Evolutionary conservation across 2,113 vertebrate genomes (phyloP).

Genomic region (human): DNA sequence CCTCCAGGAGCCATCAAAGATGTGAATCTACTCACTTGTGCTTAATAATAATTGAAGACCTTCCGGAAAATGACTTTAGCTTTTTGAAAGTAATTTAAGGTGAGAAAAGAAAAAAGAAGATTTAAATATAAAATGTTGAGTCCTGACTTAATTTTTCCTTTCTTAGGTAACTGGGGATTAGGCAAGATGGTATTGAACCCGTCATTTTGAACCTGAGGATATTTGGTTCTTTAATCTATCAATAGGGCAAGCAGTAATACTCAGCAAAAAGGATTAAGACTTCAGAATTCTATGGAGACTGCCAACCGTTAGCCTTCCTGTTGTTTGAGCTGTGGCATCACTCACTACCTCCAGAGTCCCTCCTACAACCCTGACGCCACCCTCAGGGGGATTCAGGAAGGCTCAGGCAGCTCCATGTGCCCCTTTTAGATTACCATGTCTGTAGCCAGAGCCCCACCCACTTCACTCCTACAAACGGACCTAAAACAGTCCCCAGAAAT

Average conservation of each 20-base stretch:
- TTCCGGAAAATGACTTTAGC: slow-evolving; percentile 17
- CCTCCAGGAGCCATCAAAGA: background rate
- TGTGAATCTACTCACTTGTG: background rate
- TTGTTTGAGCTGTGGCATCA: background rate
- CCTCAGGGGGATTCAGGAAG: background rate
- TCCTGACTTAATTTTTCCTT: background rate
- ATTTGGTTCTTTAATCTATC: background rate
- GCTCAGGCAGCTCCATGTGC: rapidly evolving
- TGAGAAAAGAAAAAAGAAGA: background rate
- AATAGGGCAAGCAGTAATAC: background rate
- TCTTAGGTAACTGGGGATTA: background rate
- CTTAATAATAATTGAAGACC: slow-evolving; percentile 39
- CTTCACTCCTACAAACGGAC: background rate
- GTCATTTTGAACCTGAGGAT: background rate
- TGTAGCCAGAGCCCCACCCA: background rate
- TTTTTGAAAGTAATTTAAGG: slow-evolving; percentile 28
- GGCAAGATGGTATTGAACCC: background rate
- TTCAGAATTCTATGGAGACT: background rate
- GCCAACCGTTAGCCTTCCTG: too few relatives aligned
- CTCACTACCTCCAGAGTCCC: background rate
- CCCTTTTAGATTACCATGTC: background rate
- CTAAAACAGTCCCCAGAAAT: background rate
- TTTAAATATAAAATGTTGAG: background rate
- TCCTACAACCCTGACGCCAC: too few relatives aligned
- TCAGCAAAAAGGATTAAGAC: background rate